Conservation (phyloP, 2,797 vertebrate genomes). For the Lacerta viridis region DNA sequence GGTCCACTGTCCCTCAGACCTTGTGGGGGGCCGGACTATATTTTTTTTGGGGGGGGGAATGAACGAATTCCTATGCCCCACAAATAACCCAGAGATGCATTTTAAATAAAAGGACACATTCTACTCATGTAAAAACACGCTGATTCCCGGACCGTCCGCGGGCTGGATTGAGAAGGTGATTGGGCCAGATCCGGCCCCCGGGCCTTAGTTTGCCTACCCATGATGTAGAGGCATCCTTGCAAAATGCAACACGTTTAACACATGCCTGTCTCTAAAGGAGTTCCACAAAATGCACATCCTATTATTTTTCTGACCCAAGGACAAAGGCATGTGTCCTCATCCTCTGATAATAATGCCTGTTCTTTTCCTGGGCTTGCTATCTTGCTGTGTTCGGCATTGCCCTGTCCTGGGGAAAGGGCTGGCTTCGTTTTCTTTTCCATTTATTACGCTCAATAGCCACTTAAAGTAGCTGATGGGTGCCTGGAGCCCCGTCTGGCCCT, state of each 20-base stretch:
- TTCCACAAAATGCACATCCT: background rate
- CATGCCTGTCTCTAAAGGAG: background rate
- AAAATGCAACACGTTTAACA: background rate
- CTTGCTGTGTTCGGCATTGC: background rate
- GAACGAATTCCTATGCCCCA: no score
- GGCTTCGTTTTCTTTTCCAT: conserved; percentile 33
- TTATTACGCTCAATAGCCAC: conserved; percentile 48
- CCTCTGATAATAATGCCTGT: background rate
- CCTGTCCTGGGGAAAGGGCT: conserved; percentile 16
- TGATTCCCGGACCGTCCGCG: no score
- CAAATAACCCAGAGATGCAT: no score
- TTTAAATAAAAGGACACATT: no score
- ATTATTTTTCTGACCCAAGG: conserved; percentile 32
- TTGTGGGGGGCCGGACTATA: no score
- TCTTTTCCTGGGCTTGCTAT: background rate
- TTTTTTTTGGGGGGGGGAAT: no score
- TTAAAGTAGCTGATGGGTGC: conserved; percentile 51
- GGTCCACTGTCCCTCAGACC: no score
- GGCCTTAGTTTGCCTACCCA: no score
- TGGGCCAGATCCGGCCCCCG: no score
- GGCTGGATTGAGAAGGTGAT: no score
- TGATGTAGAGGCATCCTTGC: background rate
- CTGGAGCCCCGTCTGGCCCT: conserved; percentile 45
- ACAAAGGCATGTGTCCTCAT: conserved; percentile 31
- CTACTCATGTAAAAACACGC: no score